A percentile compares a stretch with the other conserved stretches of the same genome.
phyloP scores from a whole-genome alignment of 2,888 invertebrate genomes.

The Lutraria lutraria region DNA sequence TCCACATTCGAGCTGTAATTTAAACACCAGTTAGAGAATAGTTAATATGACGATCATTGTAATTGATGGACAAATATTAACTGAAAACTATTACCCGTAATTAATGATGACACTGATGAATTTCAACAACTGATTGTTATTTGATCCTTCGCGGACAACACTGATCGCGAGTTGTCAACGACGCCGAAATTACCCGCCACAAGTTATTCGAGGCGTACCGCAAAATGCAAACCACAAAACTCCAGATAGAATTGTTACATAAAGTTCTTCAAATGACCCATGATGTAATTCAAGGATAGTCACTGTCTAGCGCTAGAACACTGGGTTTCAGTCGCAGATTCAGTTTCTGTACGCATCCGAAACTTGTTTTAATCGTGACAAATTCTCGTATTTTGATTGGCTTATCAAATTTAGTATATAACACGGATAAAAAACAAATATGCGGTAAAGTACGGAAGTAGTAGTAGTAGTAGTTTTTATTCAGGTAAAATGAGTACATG shows the following conservation, averaged over 20 bases:
- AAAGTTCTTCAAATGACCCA: not conserved
- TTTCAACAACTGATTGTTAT: not conserved
- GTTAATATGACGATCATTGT: not conserved
- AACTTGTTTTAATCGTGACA: conserved; percentile 32
- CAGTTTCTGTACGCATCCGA: conserved; percentile 8
- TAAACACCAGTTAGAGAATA: not conserved
- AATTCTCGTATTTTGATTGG: conserved; percentile 23
- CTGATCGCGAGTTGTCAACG: conserved; percentile 47
- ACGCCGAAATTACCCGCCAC: conserved; percentile 37
- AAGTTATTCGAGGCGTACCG: not conserved
- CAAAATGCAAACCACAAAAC: not conserved
- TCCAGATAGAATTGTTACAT: not conserved
- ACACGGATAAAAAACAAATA: no score
- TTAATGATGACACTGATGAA: not conserved
- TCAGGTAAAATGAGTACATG: no score
- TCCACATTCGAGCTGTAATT: not conserved
- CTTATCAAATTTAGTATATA: not conserved
- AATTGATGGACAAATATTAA: not conserved
- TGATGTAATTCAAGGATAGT: not conserved
- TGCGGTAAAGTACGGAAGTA: no score
- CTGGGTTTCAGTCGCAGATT: not conserved
- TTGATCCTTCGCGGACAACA: conserved; percentile 46
- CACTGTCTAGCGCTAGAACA: not conserved
- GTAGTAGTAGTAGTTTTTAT: no score
- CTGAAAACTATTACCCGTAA: not conserved